Base-by-base conservation (phyloP, 2,113 vertebrate genomes). In the Lasiurus cinereus region DNA sequence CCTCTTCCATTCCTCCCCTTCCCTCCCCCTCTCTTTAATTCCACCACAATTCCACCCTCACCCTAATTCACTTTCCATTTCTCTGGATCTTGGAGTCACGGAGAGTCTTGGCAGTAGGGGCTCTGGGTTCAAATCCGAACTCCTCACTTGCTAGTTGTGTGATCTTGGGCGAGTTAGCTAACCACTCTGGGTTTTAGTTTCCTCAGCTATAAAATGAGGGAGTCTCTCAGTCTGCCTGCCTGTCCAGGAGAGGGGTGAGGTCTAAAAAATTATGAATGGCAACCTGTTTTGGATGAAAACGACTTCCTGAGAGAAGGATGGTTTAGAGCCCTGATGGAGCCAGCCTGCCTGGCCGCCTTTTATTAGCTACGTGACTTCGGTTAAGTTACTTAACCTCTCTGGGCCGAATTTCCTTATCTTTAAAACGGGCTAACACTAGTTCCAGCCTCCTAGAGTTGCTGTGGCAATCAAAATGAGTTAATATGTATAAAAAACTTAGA, bases 151-250 rank as follows among this genome's bases (percentile, higher is more conserved):
- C 62, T 90, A 90, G 59, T 8, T 92, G 50, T 78, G 67, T 93
- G 80, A 87, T 77, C 88, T 88, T 93, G 78, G 82, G 24, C 8
- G 50, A 93, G 59, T 83, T 56, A 69, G 22, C 79, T 72, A 80
- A 79, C 19, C 21, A 31, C 78, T 54, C 78, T 33, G 78, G 33
- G 82, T 54, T 85, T 87, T 59, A 18, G 76, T 83, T 89, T 94
- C 48, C 56, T 73, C 80, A 54, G 2, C 50, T 92, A 29, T 59
- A 70, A 92, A 70, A 77, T 29, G 24, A 92, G 62, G 46, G 6
- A n/a, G 64, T 46, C 43, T 56, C 83, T 76, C 46, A 15, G 8
- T 33, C 93, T 69, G 16, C 27, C 15, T 54, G 5, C 15, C 72
- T 84, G 24, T 59, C 50, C 52, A 82, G 50, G 83, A 88, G 88